Conservation (phyloP, 2,113 vertebrate genomes). For the Phodopus roborovskii region DNA sequence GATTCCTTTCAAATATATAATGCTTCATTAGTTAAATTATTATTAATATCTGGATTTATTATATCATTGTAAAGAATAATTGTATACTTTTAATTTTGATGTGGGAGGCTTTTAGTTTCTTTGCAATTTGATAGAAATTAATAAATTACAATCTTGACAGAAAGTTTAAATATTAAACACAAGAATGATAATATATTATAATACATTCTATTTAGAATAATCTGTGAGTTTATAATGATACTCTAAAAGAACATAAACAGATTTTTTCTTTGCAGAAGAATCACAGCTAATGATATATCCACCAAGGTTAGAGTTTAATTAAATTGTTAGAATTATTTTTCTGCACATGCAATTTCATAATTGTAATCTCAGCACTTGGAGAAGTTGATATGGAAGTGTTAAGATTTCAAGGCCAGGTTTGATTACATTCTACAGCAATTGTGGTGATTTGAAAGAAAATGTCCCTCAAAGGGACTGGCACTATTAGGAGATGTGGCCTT, state of each 20-base stretch:
- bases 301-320: background rate
- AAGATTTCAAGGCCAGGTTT: background rate
- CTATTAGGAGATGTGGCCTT: background rate
- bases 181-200: background rate
- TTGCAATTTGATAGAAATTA: background rate
- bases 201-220: background rate
- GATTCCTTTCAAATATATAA: background rate
- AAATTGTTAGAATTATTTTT: conserved; percentile 16
- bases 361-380: background rate
- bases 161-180: background rate
- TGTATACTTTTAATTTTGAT: background rate
- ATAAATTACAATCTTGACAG: background rate
- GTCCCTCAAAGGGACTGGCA: background rate
- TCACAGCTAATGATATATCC: background rate
- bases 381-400: background rate
- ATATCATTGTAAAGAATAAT: background rate
- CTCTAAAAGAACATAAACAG: background rate
- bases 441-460: background rate
- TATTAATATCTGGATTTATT: conserved; percentile 13
- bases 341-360: background rate
- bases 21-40: background rate
- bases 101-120: background rate
- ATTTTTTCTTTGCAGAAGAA: background rate
- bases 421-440: background rate
- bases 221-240: background rate